Conservation (phyloP, 2,113 vertebrate species). For the Loxodonta africana region DNA sequence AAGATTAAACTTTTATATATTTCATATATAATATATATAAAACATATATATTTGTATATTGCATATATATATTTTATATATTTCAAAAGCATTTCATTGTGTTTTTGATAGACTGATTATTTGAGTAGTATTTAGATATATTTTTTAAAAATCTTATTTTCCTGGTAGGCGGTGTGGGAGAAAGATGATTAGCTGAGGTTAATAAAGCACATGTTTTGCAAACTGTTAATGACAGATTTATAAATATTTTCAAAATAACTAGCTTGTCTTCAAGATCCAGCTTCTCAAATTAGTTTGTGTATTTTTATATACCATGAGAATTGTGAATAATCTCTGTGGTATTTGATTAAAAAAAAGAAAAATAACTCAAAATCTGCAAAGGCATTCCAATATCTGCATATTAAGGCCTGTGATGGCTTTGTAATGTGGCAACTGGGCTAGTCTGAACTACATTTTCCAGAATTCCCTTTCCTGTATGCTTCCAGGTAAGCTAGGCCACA, state of each 20-base stretch:
- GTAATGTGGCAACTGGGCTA: not conserved
- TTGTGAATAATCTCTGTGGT: not conserved
- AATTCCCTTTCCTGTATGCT: not conserved
- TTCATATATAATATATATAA: not conserved
- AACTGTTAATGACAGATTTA: not conserved
- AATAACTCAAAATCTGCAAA: not conserved
- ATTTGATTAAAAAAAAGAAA: not conserved
- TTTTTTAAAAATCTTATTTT: not conserved
- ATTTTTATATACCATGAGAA: not conserved
- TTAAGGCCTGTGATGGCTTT: not conserved
- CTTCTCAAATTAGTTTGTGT: not conserved
- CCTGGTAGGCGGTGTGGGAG: not conserved
- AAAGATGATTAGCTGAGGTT: not conserved
- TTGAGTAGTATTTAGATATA: not conserved
- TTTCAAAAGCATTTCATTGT: not conserved
- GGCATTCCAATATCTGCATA: not conserved
- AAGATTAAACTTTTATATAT: not conserved
- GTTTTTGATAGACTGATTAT: not conserved
- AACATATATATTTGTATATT: too few relatives aligned
- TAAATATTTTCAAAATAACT: conserved; percentile 14
- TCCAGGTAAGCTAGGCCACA: not conserved
- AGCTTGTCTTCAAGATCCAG: not conserved
- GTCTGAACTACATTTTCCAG: not conserved
- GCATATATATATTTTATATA: not conserved
- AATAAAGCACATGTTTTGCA: not conserved